These are phyloP conservation scores for Hybos culiciformis DNA, from an alignment of 2,888 invertebrate genomes.

Conservation along the genomic window DNA sequence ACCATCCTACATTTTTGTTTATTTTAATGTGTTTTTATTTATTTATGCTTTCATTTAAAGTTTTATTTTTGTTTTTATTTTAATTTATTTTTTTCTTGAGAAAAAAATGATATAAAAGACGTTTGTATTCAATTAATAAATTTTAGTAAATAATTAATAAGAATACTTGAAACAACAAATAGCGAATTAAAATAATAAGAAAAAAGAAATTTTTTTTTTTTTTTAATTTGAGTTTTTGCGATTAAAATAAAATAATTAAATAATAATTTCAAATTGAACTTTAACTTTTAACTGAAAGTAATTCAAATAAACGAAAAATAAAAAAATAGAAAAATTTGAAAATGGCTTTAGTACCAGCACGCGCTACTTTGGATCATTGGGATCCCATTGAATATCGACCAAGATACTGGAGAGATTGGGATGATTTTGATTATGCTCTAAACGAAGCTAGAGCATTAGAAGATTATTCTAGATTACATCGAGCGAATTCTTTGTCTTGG, in stretches of 20 bases:
- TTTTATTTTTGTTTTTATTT: too few species aligned
- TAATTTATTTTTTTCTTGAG: too few species aligned
- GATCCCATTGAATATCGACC: conserved; percentile 2
- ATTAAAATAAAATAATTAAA: background rate
- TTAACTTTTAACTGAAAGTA: background rate
- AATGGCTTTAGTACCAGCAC: conserved; percentile 3
- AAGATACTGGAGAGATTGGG: conserved; percentile 1
- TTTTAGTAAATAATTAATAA: too few species aligned
- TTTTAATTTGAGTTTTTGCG: too few species aligned
- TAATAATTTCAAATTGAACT: background rate
- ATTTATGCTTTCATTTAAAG: too few species aligned
- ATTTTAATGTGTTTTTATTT: too few species aligned
- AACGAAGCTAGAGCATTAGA: background rate
- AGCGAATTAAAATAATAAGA: too few species aligned
- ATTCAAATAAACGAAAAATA: background rate
- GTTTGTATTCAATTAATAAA: too few species aligned
- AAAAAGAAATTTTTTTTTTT: too few species aligned
- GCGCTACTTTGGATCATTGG: background rate
- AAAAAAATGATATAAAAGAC: too few species aligned
- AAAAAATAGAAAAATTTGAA: background rate
- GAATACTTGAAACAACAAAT: too few species aligned
- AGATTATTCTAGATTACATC: background rate
- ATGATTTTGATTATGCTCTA: conserved; percentile 2
- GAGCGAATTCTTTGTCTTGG: background rate
- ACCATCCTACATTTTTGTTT: too few species aligned